These are phyloP conservation scores for Caranx melampygus DNA, from an alignment of 2,113 vertebrate genomes.

Conservation along the genomic window DNA sequence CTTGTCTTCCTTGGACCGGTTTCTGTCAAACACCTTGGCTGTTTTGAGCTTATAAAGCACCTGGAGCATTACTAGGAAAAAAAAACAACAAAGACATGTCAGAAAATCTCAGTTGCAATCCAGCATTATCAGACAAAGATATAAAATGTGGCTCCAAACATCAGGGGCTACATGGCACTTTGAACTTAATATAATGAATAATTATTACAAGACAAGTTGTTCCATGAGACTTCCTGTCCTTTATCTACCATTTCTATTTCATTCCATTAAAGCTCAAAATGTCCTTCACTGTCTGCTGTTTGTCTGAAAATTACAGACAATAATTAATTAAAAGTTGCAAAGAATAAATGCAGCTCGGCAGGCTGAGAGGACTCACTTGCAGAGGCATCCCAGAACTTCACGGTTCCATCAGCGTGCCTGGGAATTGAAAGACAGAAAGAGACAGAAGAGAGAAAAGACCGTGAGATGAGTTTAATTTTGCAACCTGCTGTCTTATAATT, in stretches of 20 bases:
- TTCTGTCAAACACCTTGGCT: constrained; percentile 98
- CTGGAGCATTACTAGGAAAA: constrained; percentile 93
- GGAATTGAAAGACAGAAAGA: constrained; percentile 13
- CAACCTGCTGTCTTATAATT: constrained; percentile 5
- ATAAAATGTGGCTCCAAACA: background rate
- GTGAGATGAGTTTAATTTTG: background rate
- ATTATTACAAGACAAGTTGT: background rate
- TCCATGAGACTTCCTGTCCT: background rate
- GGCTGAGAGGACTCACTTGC: constrained; percentile 88
- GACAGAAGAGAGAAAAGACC: background rate
- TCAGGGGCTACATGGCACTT: too few relatives aligned
- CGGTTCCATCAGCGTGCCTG: constrained; percentile 97
- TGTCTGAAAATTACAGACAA: background rate
- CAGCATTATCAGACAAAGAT: background rate
- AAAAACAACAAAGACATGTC: background rate
- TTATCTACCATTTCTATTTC: background rate
- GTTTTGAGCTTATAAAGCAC: constrained; percentile 99
- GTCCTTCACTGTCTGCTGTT: background rate
- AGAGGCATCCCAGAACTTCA: constrained; percentile 99
- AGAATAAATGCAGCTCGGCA: background rate
- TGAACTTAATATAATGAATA: background rate
- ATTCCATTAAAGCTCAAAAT: background rate
- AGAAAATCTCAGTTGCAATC: background rate
- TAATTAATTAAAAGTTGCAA: background rate
- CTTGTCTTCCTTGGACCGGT: constrained; percentile 93